These are phyloP conservation scores for Drosophila lacertosa DNA, from an alignment of 1,140 invertebrate genomes.

Conservation along the genomic window DNA sequence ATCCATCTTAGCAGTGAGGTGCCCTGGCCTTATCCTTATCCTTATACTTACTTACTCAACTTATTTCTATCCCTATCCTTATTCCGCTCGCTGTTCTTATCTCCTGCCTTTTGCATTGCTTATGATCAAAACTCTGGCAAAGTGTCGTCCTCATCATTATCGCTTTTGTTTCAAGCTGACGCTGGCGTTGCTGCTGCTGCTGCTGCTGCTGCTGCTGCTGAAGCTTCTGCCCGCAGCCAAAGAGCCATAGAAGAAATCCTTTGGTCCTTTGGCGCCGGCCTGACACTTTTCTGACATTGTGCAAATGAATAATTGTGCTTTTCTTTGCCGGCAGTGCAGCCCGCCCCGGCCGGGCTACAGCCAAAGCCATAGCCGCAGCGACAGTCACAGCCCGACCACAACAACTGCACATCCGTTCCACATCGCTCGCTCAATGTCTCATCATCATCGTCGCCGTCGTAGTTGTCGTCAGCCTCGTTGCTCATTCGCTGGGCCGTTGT, in stretches of 20 bases:
- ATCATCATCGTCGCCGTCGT: conserved; percentile 60
- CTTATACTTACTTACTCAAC: not conserved
- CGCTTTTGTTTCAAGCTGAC: conserved; percentile 63
- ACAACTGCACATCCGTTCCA: conserved; percentile 81
- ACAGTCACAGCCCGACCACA: conserved; percentile 57
- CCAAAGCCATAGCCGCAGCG: conserved; percentile 3
- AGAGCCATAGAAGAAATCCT: conserved; percentile 62
- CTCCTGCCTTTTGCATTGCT: conserved; percentile 4
- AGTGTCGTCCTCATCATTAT: conserved; percentile 75
- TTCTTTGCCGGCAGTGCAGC: conserved; percentile 60
- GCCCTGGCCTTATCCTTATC: conserved; percentile 37
- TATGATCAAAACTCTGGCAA: conserved; percentile 56
- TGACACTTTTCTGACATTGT: conserved; percentile 81
- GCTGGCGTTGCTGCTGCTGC: conserved; percentile 24
- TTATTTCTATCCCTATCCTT: conserved; percentile 15
- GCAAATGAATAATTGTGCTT: conserved; percentile 82
- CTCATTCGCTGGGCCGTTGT: conserved; percentile 60
- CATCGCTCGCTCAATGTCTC: conserved; percentile 78
- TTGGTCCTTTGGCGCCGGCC: conserved; percentile 78
- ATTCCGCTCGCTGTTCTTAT: not conserved
- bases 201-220: not conserved
- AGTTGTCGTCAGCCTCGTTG: conserved; percentile 72
- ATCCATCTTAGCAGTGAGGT: conserved; percentile 70
- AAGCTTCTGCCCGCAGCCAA: conserved; percentile 36
- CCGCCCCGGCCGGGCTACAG: not conserved